Conservation (phyloP, 2,797 vertebrate genomes). For the Sciurus carolinensis region DNA sequence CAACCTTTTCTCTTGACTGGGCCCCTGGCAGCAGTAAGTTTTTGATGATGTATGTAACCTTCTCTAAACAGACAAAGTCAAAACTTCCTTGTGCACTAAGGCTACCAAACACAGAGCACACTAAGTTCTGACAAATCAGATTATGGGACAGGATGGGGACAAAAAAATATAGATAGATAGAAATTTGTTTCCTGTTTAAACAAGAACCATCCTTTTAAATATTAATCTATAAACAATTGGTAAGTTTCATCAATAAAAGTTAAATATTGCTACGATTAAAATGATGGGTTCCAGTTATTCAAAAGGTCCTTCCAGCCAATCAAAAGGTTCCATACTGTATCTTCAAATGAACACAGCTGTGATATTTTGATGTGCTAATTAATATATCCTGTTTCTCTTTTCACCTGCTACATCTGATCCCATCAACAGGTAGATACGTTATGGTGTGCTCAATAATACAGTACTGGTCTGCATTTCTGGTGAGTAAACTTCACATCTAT, state of each 20-base stretch:
- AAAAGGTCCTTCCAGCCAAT: neutral
- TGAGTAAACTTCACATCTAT: neutral
- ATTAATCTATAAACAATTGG: conserved; percentile 2
- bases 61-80: neutral
- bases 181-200: neutral
- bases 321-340: neutral
- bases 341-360: neutral
- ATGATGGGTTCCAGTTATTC: neutral
- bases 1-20: neutral
- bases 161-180: neutral
- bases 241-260: neutral
- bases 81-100: neutral
- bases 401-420: neutral
- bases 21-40: neutral
- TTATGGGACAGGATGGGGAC: neutral
- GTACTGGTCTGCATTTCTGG: neutral
- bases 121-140: neutral
- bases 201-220: neutral
- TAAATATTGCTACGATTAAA: neutral
- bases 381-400: neutral
- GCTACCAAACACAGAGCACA: neutral
- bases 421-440: neutral
- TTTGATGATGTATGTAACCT: neutral
- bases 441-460: neutral
- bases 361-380: neutral